These are phyloP conservation scores for Phoebastria nigripes DNA, from an alignment of 2,797 vertebrate species.

Conservation along the genomic window DNA sequence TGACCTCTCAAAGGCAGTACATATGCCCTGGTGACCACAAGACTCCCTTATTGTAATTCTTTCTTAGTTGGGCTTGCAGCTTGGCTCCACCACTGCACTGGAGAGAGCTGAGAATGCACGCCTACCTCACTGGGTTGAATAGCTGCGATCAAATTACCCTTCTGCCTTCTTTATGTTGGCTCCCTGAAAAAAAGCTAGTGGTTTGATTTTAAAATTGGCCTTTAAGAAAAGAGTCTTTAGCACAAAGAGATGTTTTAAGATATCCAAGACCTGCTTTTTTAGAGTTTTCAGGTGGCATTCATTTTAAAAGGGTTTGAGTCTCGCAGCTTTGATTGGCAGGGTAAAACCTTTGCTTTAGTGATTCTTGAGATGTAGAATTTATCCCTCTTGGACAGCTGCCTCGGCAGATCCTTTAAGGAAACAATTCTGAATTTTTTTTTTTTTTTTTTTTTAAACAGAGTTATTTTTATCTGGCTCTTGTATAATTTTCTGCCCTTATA, in stretches of 20 bases:
- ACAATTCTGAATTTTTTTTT: neutral
- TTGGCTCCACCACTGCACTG: neutral
- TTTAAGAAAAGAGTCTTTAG: neutral
- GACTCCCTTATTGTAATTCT: neutral
- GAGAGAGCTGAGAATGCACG: neutral
- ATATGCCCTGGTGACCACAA: neutral
- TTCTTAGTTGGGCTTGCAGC: neutral
- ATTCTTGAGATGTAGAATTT: neutral
- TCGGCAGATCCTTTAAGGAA: neutral
- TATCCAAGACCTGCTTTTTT: neutral
- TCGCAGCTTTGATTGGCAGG: neutral
- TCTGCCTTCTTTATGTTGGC: neutral
- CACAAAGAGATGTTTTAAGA: neutral
- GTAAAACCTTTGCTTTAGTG: neutral
- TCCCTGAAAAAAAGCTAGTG: neutral
- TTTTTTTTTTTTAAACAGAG: neutral
- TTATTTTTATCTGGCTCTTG: neutral
- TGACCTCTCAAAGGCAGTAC: neutral
- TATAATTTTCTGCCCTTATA: neutral
- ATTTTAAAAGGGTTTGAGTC: neutral
- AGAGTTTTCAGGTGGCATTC: neutral
- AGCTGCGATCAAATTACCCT: neutral
- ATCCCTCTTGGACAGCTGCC: neutral
- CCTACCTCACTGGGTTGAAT: neutral
- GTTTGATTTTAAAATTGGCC: neutral